Base-by-base conservation (phyloP, 2,113 vertebrate species). In the Anarhynchus alexandrinus region DNA sequence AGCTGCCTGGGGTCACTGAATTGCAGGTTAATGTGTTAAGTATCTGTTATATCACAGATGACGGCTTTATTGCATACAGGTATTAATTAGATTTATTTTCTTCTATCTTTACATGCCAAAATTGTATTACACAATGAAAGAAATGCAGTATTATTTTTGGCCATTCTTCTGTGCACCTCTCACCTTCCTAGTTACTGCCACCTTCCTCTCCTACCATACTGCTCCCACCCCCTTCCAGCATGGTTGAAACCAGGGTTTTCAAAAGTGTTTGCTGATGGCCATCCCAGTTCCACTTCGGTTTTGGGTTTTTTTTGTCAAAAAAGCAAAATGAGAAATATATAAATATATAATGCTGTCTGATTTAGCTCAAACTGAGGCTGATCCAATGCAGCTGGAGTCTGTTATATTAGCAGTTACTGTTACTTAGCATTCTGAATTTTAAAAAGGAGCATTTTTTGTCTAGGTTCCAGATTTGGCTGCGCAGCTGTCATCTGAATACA, bases 381-480 rank as follows among this genome's bases (percentile, higher is more conserved):
- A 72, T 73, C 79, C 95, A 84, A 4, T 76, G 80, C 94, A 95
- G 90, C 88, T 93, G 79, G 32, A 77, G 25, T 61, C 80, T 83
- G 45, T 85, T 82, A 70, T 72, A 34, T 54, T 73, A 73, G 64
- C 72, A 86, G 71, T 54, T 77, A 54, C 70, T 73, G 61, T 77
- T 73, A 66, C 72, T 90, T 78, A 67, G 59, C 64, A 64, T 89
- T 20, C 55, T 90, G 91, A 93, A 88, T 95, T 88, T 90, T 82
- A 38, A 93, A 78, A 49, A 90, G 65, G 49, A 91, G 59, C 25
- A 12, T 3, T 82, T 93, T 96, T 96, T 92, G 80, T 70, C 71
- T n/a, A 7, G 58, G 76, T 61, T 86, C 79, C 93, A 79, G 82
- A 82, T 92, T 87, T 94, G 90, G 81, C 73, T 72, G 72, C 2